These are phyloP conservation scores for Trematocara nigrifrons DNA, from an alignment of 2,113 vertebrate genomes.

Conservation along the genomic window DNA sequence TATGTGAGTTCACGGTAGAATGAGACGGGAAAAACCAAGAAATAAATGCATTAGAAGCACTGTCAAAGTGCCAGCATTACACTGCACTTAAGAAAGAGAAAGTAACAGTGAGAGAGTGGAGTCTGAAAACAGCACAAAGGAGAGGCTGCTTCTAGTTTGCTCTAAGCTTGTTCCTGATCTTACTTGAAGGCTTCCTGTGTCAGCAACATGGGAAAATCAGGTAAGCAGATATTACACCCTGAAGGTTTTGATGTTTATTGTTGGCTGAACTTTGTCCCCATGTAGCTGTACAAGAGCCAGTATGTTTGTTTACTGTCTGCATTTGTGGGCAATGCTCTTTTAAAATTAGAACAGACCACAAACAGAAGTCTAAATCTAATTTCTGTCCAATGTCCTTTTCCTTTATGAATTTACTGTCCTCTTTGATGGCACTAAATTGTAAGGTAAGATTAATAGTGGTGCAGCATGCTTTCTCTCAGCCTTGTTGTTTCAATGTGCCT, in stretches of 20 bases:
- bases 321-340: neutral
- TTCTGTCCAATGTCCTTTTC: neutral
- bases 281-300: neutral
- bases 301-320: neutral
- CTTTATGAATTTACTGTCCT: neutral
- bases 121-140: neutral
- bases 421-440: neutral
- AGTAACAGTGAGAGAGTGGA: neutral
- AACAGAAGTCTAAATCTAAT: neutral
- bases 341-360: neutral
- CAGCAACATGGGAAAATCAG: slow-evolving; percentile 75
- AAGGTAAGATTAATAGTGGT: neutral
- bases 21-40: neutral
- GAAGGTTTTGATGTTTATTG: neutral
- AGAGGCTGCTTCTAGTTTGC: neutral
- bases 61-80: neutral
- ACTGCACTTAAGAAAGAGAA: neutral
- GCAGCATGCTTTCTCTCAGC: neutral
- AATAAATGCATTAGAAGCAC: slow-evolving; percentile 14
- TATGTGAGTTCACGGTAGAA: neutral
- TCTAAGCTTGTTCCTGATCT: neutral
- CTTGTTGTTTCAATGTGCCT: slow-evolving; percentile 47
- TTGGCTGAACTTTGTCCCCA: neutral
- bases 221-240: slow-evolving; percentile 51
- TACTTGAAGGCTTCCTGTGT: slow-evolving; percentile 14